Evolutionary conservation across 2,888 invertebrate species (phyloP).

Genomic region (Drosophila neonasuta): DNA sequence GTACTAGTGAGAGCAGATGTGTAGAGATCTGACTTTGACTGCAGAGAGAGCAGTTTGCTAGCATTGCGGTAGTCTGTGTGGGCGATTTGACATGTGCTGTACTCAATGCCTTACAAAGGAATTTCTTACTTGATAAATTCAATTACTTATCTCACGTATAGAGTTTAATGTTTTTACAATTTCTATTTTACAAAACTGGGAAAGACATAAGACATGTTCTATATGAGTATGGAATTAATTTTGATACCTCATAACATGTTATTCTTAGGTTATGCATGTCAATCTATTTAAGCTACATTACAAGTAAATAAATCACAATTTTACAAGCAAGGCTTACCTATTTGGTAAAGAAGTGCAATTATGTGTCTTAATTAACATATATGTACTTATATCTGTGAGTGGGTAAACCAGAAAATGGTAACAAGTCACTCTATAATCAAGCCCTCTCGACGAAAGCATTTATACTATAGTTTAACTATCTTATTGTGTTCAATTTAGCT

Average conservation of each 20-base stretch:
- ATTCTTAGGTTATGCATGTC: too few relatives aligned
- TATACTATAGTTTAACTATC: constrained; percentile 14
- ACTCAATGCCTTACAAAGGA: constrained; percentile 54
- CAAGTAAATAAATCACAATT: too few relatives aligned
- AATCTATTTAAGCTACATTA: too few relatives aligned
- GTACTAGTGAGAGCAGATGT: neutral
- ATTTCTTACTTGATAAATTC: constrained; percentile 47
- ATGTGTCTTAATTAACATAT: neutral
- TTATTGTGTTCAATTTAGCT: constrained; percentile 21
- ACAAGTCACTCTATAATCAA: neutral
- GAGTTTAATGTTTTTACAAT: too few relatives aligned
- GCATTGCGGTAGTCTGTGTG: constrained; percentile 9
- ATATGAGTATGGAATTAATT: too few relatives aligned
- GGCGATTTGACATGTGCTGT: constrained; percentile 34
- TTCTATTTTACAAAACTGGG: too few relatives aligned
- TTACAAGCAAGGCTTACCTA: neutral
- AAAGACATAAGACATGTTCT: too few relatives aligned
- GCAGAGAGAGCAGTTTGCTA: constrained; percentile 7
- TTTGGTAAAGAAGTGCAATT: neutral
- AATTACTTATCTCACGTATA: constrained; percentile 14
- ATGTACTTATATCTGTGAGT: neutral
- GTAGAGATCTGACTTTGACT: neutral
- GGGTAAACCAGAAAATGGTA: neutral
- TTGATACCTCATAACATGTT: too few relatives aligned
- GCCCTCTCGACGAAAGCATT: neutral